Evolutionary conservation across 2,113 vertebrate genomes (phyloP).

Genomic region (Nymphicus hollandicus): DNA sequence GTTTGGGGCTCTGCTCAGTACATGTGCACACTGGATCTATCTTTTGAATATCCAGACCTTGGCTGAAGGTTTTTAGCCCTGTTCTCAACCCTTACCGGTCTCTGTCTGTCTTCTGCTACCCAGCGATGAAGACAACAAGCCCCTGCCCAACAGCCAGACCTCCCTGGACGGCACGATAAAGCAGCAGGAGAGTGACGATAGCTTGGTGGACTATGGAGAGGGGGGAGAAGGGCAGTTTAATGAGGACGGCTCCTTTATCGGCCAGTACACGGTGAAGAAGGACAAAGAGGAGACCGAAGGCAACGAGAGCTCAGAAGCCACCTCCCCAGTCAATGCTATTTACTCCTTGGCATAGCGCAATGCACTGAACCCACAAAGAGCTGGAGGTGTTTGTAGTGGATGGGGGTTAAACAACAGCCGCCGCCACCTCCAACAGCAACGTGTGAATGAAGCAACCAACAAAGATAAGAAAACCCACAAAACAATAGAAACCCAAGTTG

Average conservation of each 20-base stretch:
- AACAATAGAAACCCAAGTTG: neutral
- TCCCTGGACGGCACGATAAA: slow-evolving; percentile 95
- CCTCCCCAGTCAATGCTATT: slow-evolving; percentile 95
- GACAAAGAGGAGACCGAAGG: slow-evolving; percentile 98
- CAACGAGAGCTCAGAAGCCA: slow-evolving; percentile 97
- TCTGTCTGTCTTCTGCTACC: slow-evolving; percentile 60
- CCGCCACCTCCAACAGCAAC: neutral
- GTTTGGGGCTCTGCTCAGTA: rapidly evolving
- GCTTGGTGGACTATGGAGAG: slow-evolving; percentile 96
- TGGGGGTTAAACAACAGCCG: neutral
- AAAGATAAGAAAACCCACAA: neutral
- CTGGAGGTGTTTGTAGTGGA: neutral
- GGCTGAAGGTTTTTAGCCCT: neutral
- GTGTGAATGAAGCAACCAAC: slow-evolving; percentile 11
- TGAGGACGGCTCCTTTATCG: slow-evolving; percentile 97
- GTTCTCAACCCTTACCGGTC: neutral
- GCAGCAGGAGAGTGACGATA: slow-evolving; percentile 93
- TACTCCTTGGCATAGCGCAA: slow-evolving; percentile 88
- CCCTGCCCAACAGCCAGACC: slow-evolving; percentile 95
- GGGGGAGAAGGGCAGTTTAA: slow-evolving; percentile 97
- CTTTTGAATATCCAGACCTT: neutral
- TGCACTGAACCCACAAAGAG: neutral
- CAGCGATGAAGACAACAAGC: slow-evolving; percentile 99
- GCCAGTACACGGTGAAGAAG: slow-evolving; percentile 98
- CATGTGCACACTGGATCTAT: neutral